These are phyloP conservation scores for Epinephelus malabaricus DNA, from an alignment of 2,797 vertebrate species.

Conservation along the genomic window DNA sequence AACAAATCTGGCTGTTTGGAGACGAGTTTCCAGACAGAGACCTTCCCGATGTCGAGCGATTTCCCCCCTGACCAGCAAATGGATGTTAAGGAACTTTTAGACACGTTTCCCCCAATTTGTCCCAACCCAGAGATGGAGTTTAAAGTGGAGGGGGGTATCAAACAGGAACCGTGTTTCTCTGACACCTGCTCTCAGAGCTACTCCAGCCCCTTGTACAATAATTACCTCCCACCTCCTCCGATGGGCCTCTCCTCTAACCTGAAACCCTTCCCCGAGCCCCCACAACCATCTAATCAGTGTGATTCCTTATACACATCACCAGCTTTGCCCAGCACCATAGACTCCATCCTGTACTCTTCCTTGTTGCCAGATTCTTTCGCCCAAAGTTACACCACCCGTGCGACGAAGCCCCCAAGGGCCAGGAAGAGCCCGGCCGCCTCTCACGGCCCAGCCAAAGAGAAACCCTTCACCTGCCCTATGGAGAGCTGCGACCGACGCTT, in stretches of 20 bases:
- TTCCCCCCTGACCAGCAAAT: conserved; percentile 88
- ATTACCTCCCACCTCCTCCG: conserved; percentile 81
- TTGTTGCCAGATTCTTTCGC: conserved; percentile 80
- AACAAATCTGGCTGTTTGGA: conserved; percentile 87
- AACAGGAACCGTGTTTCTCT: conserved; percentile 88
- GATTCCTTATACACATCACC: conserved; percentile 84
- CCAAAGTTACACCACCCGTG: conserved; percentile 88
- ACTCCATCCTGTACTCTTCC: conserved; percentile 85
- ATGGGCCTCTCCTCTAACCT: conserved; percentile 85
- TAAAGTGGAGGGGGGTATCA: conserved; percentile 87
- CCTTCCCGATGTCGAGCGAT: conserved; percentile 86
- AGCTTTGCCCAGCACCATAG: conserved; percentile 83
- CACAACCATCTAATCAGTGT: conserved; percentile 81
- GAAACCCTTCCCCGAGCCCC: conserved; percentile 85
- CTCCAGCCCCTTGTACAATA: conserved; percentile 81
- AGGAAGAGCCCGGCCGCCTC: conserved; percentile 91
- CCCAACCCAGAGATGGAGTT: conserved; percentile 86
- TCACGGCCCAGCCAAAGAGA: conserved; percentile 94
- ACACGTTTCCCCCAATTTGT: conserved; percentile 87
- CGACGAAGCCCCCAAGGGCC: conserved; percentile 86
- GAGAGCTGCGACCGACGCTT: conserved; percentile 97
- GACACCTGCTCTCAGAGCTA: conserved; percentile 87
- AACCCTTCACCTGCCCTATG: conserved; percentile 97
- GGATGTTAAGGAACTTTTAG: conserved; percentile 89
- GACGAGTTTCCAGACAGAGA: conserved; percentile 87